Percentiles rank a stretch among this genome's conserved stretches.
phyloP scores from a whole-genome alignment of 2,113 vertebrate species.

The Nycticorax nycticorax region DNA sequence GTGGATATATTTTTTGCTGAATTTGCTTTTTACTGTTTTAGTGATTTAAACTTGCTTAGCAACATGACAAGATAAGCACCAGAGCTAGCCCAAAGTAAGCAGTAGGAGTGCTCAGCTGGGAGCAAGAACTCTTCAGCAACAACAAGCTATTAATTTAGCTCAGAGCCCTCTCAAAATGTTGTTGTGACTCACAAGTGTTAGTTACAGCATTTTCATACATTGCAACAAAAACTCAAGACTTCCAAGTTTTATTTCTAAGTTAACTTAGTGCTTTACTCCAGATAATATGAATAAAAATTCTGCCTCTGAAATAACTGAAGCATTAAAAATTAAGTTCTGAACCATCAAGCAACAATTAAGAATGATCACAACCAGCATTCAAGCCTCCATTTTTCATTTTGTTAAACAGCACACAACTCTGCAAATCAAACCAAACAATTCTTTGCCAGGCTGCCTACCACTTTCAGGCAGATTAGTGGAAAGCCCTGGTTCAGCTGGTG shows the following conservation, averaged over 20 bases:
- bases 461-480: conserved; percentile 81
- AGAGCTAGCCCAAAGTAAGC: conserved; percentile 60
- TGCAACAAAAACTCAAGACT: not conserved
- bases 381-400: not conserved
- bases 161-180: not conserved
- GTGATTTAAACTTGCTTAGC: conserved; percentile 18
- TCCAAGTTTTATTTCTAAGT: not conserved
- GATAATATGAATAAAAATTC: not conserved
- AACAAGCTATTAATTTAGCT: not conserved
- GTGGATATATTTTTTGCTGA: conserved; percentile 18
- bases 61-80: conserved; percentile 38
- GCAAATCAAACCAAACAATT: not conserved
- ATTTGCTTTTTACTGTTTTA: not conserved
- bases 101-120: not conserved
- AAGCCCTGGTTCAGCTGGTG: conserved; percentile 87
- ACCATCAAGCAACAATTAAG: not conserved
- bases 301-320: not conserved
- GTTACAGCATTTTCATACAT: not conserved
- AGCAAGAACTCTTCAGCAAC: not conserved
- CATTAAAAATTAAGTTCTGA: not conserved
- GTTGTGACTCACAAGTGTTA: not conserved
- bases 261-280: not conserved
- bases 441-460: conserved; percentile 75
- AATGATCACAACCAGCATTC: not conserved
- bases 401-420: not conserved